Conservation (phyloP, 2,113 vertebrate species). For the Pteropus alecto region DNA sequence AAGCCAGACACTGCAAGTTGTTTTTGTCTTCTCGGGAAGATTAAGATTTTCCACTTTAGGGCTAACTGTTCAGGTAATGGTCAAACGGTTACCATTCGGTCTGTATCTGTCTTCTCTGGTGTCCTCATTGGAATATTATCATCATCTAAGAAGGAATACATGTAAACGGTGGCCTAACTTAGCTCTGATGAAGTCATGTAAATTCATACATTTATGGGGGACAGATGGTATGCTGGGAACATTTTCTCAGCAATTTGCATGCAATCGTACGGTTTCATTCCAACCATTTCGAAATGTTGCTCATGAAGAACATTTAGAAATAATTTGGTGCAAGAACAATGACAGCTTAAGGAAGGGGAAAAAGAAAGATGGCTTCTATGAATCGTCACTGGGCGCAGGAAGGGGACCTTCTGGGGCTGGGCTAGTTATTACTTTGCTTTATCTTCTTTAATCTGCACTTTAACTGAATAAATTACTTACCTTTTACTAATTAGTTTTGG, state of each 20-base stretch:
- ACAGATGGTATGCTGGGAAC: neutral
- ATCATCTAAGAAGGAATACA: neutral
- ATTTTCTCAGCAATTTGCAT: slow-evolving; percentile 49
- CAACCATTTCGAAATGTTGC: slow-evolving; percentile 27
- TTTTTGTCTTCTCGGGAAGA: slow-evolving; percentile 11
- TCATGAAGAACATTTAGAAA: neutral
- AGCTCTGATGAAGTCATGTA: slow-evolving; percentile 51
- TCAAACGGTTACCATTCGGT: neutral
- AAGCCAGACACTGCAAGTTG: neutral
- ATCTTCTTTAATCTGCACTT: slow-evolving; percentile 6
- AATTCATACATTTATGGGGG: neutral
- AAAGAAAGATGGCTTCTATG: neutral
- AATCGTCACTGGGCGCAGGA: neutral
- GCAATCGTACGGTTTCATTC: neutral
- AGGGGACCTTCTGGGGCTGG: neutral
- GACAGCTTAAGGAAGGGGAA: neutral
- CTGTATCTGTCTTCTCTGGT: neutral
- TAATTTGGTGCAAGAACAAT: slow-evolving; percentile 16
- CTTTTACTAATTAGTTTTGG: slow-evolving; percentile 52
- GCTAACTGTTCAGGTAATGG: neutral
- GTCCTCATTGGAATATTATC: slow-evolving; percentile 6
- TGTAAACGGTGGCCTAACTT: slow-evolving; percentile 40
- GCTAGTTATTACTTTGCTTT: neutral
- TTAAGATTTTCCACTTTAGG: neutral
- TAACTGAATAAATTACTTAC: slow-evolving; percentile 38